Conservation (phyloP, 1,140 invertebrate species). For the Frieseomelitta varia region DNA sequence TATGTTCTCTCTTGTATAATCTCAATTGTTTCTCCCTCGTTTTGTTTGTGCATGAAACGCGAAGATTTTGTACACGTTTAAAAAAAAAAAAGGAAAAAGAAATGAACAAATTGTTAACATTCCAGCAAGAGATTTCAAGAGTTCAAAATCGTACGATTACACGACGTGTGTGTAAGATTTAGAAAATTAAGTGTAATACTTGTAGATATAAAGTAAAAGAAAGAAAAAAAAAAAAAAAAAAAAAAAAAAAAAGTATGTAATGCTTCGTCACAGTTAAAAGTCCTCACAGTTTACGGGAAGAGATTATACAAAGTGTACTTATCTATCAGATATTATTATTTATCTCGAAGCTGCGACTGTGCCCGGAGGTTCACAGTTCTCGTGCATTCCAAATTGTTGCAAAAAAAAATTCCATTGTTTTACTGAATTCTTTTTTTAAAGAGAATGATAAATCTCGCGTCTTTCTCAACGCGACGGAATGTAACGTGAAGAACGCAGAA, state of each 20-base stretch:
- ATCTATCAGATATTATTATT: conserved; percentile 10
- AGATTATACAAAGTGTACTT: conserved; percentile 38
- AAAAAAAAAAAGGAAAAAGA: not conserved
- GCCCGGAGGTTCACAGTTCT: not conserved
- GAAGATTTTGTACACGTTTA: not conserved
- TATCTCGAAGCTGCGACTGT: not conserved
- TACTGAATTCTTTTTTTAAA: conserved; percentile 5
- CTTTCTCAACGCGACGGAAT: not conserved
- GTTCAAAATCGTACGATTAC: not conserved
- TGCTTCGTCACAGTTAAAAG: not conserved
- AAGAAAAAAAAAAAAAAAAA: too few species aligned
- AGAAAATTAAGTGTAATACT: not conserved
- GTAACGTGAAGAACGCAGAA: not conserved
- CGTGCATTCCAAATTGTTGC: conserved; percentile 15
- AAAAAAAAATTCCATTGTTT: conserved; percentile 12
- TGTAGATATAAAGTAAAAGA: not conserved
- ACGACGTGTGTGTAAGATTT: not conserved
- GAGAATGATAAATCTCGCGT: too few species aligned
- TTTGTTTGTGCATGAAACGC: not conserved
- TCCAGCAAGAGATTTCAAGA: not conserved
- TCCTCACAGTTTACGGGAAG: not conserved
- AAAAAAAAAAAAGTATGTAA: too few species aligned
- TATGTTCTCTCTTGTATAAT: not conserved
- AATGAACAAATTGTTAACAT: not conserved
- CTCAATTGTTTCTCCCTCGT: not conserved